Evolutionary conservation across 2,797 vertebrate species (phyloP).

Genomic region (Lateolabrax maculatus): DNA sequence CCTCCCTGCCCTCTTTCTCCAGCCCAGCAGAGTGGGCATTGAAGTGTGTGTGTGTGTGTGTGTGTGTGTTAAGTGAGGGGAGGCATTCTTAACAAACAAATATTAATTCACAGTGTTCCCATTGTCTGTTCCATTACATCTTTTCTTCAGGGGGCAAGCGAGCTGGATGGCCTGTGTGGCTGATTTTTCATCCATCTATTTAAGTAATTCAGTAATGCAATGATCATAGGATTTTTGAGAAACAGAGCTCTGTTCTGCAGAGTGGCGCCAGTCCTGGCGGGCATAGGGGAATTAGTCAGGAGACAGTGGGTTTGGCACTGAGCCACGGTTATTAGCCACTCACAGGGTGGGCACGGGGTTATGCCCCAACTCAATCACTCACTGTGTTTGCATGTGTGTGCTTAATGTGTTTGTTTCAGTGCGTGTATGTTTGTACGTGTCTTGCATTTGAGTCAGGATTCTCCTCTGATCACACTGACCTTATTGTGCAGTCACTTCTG

Average conservation of each 20-base stretch:
- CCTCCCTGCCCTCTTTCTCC: constrained; percentile 73
- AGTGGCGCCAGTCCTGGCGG: constrained; percentile 82
- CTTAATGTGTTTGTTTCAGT: constrained; percentile 70
- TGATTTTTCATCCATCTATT: constrained; percentile 75
- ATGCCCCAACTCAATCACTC: constrained; percentile 75
- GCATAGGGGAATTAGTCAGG: constrained; percentile 83
- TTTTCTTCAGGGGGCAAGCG: constrained; percentile 55
- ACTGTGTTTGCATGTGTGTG: constrained; percentile 73
- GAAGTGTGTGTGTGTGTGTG: constrained; percentile 43
- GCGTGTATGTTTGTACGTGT: constrained; percentile 60
- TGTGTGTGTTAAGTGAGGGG: constrained; percentile 42
- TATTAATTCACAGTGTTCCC: constrained; percentile 55
- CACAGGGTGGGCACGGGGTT: constrained; percentile 80
- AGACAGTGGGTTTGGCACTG: constrained; percentile 90
- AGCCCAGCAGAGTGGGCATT: constrained; percentile 48
- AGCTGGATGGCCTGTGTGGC: constrained; percentile 38
- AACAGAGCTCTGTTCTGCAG: constrained; percentile 78
- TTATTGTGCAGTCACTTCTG: constrained; percentile 81
- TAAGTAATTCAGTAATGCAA: constrained; percentile 69
- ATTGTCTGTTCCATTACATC: constrained; percentile 55
- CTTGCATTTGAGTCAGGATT: constrained; percentile 59
- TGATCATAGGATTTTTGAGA: constrained; percentile 78
- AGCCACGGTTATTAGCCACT: constrained; percentile 86
- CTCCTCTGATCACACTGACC: constrained; percentile 81
- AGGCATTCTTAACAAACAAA: constrained; percentile 49